phyloP scores from a whole-genome alignment of 92 coral and sea anemone genomes.

The Zoanthus gigantus region DNA sequence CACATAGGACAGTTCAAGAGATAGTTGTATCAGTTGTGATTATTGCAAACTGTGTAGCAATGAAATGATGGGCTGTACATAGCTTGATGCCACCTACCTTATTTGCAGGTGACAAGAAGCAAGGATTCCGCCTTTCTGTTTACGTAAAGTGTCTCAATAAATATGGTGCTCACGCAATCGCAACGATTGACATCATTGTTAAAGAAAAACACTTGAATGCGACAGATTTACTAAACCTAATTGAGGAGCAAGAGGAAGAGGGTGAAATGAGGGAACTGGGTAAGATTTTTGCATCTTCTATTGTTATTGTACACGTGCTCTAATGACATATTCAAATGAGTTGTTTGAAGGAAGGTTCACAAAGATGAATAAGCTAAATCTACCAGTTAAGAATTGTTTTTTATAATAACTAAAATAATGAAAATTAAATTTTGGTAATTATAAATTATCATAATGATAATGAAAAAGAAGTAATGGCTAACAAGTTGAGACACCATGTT shows the following conservation, averaged over 20 bases:
- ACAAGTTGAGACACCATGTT: too few species aligned
- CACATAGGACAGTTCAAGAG: too few species aligned
- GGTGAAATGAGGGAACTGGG: background rate
- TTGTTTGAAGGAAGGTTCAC: too few species aligned
- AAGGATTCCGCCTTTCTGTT: constrained; percentile 1
- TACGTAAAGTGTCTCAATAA: background rate
- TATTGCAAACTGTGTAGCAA: too few species aligned
- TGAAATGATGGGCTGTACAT: background rate
- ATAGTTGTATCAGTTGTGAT: too few species aligned
- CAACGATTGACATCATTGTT: background rate
- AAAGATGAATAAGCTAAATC: too few species aligned
- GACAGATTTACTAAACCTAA: background rate
- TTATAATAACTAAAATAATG: background rate
- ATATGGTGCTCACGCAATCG: background rate
- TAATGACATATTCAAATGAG: too few species aligned
- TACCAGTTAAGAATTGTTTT: background rate
- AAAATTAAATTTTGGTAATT: background rate
- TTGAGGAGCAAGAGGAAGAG: constrained; percentile 19
- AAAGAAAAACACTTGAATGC: background rate
- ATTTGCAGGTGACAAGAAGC: background rate
- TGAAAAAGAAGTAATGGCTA: background rate
- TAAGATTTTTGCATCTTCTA: background rate
- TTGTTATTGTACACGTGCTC: too few species aligned
- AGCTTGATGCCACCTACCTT: background rate
- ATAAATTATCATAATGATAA: background rate